Conservation (phyloP, 2,888 invertebrate species). For the Acronicta leporina region DNA sequence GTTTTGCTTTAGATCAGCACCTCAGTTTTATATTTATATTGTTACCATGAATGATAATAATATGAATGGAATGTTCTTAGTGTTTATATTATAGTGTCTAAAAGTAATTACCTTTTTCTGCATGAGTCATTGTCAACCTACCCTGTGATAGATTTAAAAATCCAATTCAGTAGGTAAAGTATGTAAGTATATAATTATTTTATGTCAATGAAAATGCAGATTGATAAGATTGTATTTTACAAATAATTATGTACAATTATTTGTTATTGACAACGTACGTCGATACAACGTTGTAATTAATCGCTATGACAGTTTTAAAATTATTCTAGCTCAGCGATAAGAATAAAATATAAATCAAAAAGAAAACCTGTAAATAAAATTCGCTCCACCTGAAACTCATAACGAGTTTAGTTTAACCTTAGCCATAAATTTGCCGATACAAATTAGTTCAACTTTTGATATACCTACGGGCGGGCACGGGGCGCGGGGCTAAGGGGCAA, state of each 20-base stretch:
- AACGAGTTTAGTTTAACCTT: constrained; percentile 86
- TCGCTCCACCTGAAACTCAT: constrained; percentile 78
- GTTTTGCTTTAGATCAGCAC: neutral
- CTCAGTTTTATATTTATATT: neutral
- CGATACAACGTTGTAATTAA: constrained; percentile 41
- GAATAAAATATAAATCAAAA: constrained; percentile 76
- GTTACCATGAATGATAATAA: too few species aligned
- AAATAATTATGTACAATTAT: constrained; percentile 22
- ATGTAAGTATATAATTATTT: too few species aligned
- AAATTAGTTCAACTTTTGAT: constrained; percentile 81
- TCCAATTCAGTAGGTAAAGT: constrained; percentile 9
- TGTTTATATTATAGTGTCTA: neutral
- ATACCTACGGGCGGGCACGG: constrained; percentile 63
- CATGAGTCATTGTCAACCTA: neutral
- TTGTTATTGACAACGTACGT: constrained; percentile 36
- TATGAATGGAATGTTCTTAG: neutral
- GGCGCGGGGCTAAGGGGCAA: constrained; percentile 63
- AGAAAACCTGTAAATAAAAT: constrained; percentile 78
- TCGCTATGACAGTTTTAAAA: constrained; percentile 47
- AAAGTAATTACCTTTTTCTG: neutral
- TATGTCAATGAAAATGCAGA: constrained; percentile 9
- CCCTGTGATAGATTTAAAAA: neutral
- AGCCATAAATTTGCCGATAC: constrained; percentile 85
- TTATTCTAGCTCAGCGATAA: constrained; percentile 47
- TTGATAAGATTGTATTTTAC: constrained; percentile 18